phyloP scores from a whole-genome alignment of 2,888 invertebrate genomes.

The Bimastos eiseni region DNA sequence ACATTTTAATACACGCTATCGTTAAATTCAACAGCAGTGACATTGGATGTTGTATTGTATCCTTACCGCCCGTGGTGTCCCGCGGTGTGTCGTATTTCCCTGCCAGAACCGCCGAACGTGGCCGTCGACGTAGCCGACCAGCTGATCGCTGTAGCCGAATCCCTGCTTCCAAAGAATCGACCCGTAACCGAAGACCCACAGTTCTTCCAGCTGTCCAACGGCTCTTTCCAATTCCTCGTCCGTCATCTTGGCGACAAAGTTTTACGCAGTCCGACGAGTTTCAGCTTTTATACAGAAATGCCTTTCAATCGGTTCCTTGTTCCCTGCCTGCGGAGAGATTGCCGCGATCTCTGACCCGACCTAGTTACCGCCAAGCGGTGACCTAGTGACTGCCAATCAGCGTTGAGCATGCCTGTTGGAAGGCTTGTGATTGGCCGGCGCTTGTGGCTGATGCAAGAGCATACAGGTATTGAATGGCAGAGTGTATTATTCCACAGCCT shows the following conservation, averaged over 20 bases:
- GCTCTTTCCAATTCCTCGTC: background rate
- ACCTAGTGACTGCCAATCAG: background rate
- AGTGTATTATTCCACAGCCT: too few species aligned
- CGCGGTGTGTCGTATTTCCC: conserved; percentile 65
- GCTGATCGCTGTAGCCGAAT: conserved; percentile 58
- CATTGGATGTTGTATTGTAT: too few species aligned
- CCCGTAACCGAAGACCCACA: conserved; percentile 67
- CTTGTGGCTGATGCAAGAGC: background rate
- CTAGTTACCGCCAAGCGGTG: background rate
- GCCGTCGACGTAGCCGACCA: conserved; percentile 59
- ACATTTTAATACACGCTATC: too few species aligned
- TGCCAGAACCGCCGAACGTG: conserved; percentile 64
- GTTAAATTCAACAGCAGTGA: too few species aligned
- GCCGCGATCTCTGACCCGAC: background rate
- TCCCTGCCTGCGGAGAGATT: background rate
- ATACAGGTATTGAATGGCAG: too few species aligned
- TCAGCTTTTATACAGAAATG: background rate
- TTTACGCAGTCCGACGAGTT: too few species aligned
- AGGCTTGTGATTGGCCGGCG: background rate
- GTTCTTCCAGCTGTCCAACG: background rate
- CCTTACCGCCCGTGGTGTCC: conserved; percentile 62
- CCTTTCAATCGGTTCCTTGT: background rate
- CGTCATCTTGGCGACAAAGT: background rate
- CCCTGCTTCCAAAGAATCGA: conserved; percentile 66
- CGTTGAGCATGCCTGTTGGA: background rate